Evolutionary conservation across 2,888 invertebrate species (phyloP).

Genomic region (Habrosyne pyritoides): DNA sequence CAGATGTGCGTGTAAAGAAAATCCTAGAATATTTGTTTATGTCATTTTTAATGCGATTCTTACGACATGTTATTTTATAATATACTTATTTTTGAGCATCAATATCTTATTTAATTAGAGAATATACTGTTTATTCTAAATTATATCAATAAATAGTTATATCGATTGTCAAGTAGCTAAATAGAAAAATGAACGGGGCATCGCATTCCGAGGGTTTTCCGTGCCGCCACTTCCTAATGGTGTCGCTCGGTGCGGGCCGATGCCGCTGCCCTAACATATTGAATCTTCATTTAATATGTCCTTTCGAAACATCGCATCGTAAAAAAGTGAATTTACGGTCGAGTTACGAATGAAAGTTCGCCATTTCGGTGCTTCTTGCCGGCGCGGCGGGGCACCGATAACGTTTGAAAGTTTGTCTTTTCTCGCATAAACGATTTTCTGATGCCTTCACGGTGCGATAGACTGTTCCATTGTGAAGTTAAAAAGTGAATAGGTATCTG

Average conservation of each 20-base stretch:
- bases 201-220: constrained; percentile 73
- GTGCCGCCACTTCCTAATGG: constrained; percentile 78
- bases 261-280: constrained; percentile 65
- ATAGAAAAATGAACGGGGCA: constrained; percentile 43
- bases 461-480: neutral
- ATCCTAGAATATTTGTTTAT: too few relatives aligned
- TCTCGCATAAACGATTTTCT: constrained; percentile 8
- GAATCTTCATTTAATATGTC: constrained; percentile 76
- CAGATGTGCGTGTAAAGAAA: too few relatives aligned
- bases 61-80: too few relatives aligned
- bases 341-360: constrained; percentile 39
- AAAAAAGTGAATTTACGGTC: constrained; percentile 56
- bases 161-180: neutral
- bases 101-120: too few relatives aligned
- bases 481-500: constrained; percentile 1
- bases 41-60: too few relatives aligned
- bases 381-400: constrained; percentile 1
- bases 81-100: too few relatives aligned
- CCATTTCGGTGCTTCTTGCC: constrained; percentile 26
- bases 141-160: too few relatives aligned
- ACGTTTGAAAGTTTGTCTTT: constrained; percentile 2
- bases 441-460: neutral
- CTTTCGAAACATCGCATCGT: constrained; percentile 53
- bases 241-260: constrained; percentile 54
- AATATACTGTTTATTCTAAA: too few relatives aligned